phyloP scores from a whole-genome alignment of 2,797 vertebrate genomes.

The Delichon dasypus region DNA sequence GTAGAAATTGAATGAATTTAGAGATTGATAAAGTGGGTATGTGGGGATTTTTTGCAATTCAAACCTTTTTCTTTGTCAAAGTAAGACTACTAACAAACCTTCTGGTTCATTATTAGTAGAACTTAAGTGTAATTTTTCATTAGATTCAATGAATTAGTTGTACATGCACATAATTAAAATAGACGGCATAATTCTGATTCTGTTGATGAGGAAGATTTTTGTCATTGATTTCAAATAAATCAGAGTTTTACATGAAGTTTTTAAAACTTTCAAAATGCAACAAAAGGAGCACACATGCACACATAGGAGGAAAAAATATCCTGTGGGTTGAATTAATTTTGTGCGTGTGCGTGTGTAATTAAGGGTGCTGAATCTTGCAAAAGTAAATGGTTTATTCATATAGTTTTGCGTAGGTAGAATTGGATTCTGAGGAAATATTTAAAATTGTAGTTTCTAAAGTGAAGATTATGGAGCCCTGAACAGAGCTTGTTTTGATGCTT shows the following conservation, averaged over 20 bases:
- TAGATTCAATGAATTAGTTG: neutral
- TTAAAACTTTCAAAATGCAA: neutral
- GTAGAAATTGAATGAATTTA: neutral
- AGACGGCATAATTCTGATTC: neutral
- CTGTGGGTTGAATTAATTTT: neutral
- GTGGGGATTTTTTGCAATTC: neutral
- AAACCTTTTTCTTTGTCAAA: neutral
- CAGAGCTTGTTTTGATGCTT: neutral
- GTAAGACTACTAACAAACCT: neutral
- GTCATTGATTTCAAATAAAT: neutral
- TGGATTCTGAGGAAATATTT: neutral
- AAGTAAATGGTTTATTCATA: neutral
- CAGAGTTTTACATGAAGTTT: neutral
- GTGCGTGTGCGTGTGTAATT: neutral
- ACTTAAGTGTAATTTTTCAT: neutral
- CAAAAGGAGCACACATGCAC: rapidly evolving
- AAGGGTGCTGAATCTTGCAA: neutral
- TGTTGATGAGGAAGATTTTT: neutral
- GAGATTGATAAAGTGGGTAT: neutral
- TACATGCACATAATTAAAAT: neutral
- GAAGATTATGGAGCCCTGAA: neutral
- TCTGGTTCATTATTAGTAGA: neutral
- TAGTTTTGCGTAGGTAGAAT: neutral
- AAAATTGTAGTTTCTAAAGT: neutral
- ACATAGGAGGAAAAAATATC: neutral